Evolutionary conservation across 2,888 invertebrate genomes (phyloP).

Genomic region (Mythimna pallens): DNA sequence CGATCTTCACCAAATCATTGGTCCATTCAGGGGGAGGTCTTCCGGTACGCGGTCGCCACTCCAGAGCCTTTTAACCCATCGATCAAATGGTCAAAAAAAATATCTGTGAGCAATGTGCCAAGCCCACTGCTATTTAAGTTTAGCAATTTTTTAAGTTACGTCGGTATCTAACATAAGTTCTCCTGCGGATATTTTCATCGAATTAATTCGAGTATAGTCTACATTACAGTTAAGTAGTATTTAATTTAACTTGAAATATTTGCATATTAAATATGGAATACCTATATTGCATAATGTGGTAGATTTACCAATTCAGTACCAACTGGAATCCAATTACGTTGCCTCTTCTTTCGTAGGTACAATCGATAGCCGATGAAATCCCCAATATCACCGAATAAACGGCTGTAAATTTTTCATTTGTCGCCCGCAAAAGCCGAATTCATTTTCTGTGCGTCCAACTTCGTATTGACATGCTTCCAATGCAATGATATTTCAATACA

Average conservation of each 20-base stretch:
- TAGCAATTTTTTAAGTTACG: too few species aligned
- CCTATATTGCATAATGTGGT: conserved; percentile 11
- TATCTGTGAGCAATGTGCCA: too few species aligned
- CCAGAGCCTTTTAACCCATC: too few species aligned
- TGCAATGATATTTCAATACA: conserved; percentile 61
- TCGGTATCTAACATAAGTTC: too few species aligned
- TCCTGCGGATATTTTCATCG: too few species aligned
- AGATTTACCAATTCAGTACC: conserved; percentile 15
- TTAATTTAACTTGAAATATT: background rate
- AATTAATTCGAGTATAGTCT: too few species aligned
- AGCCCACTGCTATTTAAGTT: too few species aligned
- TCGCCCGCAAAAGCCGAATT: conserved; percentile 69
- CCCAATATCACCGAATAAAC: conserved; percentile 64
- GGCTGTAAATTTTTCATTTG: conserved; percentile 70
- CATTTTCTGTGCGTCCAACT: conserved; percentile 63
- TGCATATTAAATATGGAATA: background rate
- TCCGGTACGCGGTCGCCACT: too few species aligned
- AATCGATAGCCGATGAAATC: conserved; percentile 54
- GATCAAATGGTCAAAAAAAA: too few species aligned
- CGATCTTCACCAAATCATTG: too few species aligned
- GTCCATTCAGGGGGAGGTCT: too few species aligned
- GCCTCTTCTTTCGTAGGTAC: conserved; percentile 46
- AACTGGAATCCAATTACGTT: conserved; percentile 42
- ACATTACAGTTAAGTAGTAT: background rate
- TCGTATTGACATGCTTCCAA: conserved; percentile 66